Evolutionary conservation across 2,797 vertebrate species (phyloP).

Genomic region (Acrocephalus scirpaceus): DNA sequence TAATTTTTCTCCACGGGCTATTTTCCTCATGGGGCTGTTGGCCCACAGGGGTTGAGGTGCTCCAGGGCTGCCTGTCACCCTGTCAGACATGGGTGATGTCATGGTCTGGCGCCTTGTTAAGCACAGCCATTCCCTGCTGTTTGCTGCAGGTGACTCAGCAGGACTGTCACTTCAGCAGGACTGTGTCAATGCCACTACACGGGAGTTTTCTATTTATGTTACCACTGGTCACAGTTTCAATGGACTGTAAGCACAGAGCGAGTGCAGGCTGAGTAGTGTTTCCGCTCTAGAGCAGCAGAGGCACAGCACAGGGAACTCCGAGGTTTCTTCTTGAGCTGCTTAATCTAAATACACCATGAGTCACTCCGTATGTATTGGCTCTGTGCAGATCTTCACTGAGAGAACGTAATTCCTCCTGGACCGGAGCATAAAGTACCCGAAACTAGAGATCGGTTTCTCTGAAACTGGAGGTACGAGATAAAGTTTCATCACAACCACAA

Average conservation of each 20-base stretch:
- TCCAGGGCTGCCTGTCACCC: neutral
- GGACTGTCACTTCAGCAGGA: neutral
- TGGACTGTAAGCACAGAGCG: neutral
- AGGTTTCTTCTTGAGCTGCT: neutral
- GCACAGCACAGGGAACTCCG: neutral
- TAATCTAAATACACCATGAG: neutral
- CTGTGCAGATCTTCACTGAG: neutral
- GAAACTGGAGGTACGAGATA: neutral
- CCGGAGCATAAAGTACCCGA: neutral
- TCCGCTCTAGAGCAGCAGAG: neutral
- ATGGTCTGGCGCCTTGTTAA: neutral
- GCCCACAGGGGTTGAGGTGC: neutral
- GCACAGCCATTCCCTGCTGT: neutral
- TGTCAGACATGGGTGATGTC: neutral
- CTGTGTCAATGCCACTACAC: neutral
- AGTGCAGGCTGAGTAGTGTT: neutral
- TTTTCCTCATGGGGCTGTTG: neutral
- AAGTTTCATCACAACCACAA: neutral
- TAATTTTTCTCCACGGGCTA: neutral
- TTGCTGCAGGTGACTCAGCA: slow-evolving; percentile 7
- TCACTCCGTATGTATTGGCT: neutral
- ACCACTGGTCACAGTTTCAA: neutral
- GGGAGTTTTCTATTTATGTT: neutral
- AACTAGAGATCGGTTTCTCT: neutral
- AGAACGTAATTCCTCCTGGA: neutral